A percentile compares a stretch with the other conserved stretches of the same genome.
These are phyloP conservation scores for Drosophila leontia DNA, from an alignment of 1,140 invertebrate species.

Conservation along the genomic window DNA sequence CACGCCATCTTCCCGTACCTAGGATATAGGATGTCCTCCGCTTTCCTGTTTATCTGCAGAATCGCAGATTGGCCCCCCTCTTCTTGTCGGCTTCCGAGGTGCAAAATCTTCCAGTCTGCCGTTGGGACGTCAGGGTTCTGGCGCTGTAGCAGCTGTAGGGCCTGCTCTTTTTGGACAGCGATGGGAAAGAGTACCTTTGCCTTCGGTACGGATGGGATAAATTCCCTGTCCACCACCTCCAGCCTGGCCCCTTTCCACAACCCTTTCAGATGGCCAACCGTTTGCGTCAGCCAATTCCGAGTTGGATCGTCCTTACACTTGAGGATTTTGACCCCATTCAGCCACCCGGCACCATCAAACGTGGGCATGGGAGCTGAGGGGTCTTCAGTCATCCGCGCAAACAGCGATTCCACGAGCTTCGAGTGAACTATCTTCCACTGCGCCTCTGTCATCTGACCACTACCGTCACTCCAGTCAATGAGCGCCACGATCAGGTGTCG, in stretches of 20 bases:
- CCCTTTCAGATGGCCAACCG: neutral
- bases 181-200: constrained; percentile 1
- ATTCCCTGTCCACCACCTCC: neutral
- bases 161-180: neutral
- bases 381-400: neutral
- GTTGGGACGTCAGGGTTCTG: neutral
- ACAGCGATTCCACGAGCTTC: neutral
- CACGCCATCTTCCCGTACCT: constrained; percentile 1
- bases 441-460: neutral
- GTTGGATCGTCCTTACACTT: neutral
- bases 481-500: neutral
- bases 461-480: neutral
- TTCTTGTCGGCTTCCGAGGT: neutral
- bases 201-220: neutral
- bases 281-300: neutral
- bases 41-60: neutral
- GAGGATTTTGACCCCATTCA: neutral
- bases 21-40: constrained; percentile 1
- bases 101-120: constrained; percentile 5
- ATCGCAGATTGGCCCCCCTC: neutral
- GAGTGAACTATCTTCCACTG: neutral
- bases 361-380: constrained; percentile 1
- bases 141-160: neutral
- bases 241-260: neutral
- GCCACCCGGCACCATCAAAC: constrained; percentile 3